These are phyloP conservation scores for Junonia oenone DNA, from an alignment of 2,888 invertebrate genomes.

Conservation along the genomic window DNA sequence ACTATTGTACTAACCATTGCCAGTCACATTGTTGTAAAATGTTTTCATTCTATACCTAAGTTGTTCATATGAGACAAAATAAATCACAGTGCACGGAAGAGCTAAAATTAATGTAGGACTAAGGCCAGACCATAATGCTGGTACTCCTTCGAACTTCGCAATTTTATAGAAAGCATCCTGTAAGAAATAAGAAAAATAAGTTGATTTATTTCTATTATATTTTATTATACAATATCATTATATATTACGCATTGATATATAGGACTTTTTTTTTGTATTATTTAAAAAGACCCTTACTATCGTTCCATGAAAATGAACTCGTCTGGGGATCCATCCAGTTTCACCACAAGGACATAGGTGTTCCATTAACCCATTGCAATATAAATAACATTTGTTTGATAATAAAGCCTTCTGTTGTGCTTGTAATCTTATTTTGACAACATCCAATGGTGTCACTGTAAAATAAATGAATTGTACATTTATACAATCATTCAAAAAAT, in stretches of 20 bases:
- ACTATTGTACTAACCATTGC: conserved; percentile 48
- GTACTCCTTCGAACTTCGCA: conserved; percentile 90
- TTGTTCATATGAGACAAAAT: conserved; percentile 98
- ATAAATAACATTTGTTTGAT: conserved; percentile 94
- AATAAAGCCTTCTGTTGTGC: conserved; percentile 92
- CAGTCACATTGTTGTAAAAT: conserved; percentile 60
- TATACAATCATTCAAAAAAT: conserved; percentile 3
- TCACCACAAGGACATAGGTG: conserved; percentile 92
- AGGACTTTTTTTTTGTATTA: too few species aligned
- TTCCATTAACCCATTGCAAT: conserved; percentile 99
- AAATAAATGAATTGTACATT: conserved; percentile 31
- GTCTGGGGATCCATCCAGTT: conserved; percentile 82
- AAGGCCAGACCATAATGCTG: conserved; percentile 97
- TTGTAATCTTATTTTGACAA: conserved; percentile 98
- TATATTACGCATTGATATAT: too few species aligned
- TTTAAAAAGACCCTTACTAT: conserved; percentile 67
- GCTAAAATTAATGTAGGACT: conserved; percentile 97
- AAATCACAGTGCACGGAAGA: conserved; percentile 96
- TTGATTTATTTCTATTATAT: too few species aligned
- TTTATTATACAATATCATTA: too few species aligned
- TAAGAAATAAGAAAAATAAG: conserved; percentile 12
- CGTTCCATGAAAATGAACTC: conserved; percentile 88
- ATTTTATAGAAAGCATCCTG: conserved; percentile 98
- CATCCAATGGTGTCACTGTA: conserved; percentile 98
- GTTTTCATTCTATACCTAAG: conserved; percentile 84